Conservation (phyloP, 2,113 vertebrate species). For the Leptodactylus fuscus region DNA sequence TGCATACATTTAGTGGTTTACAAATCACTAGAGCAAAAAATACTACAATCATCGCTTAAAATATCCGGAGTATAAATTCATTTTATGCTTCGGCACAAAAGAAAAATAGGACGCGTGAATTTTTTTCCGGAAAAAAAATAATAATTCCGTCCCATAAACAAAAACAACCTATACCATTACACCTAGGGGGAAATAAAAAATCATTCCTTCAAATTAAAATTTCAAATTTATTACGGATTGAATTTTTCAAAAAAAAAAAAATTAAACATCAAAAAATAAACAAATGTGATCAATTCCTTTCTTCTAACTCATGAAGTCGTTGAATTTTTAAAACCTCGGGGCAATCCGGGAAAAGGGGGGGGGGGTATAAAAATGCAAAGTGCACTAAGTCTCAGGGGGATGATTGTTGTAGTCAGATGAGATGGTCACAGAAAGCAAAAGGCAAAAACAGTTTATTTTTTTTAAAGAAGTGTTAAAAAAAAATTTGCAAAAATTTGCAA, state of each 20-base stretch:
- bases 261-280: neutral
- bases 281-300: neutral
- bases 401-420: conserved; percentile 48
- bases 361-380: conserved; percentile 66
- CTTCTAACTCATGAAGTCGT: conserved; percentile 5
- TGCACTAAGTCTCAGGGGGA: conserved; percentile 47
- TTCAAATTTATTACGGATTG: too few species aligned
- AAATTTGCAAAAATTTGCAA: neutral
- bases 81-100: too few species aligned
- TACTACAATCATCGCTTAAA: neutral
- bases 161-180: too few species aligned
- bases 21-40: neutral
- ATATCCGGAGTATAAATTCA: neutral
- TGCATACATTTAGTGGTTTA: accelerated
- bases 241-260: neutral
- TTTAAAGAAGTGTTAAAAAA: neutral
- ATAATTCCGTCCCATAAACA: too few species aligned
- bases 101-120: too few species aligned
- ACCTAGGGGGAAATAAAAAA: too few species aligned
- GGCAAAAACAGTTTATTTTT: neutral
- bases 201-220: too few species aligned
- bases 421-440: neutral
- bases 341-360: too few species aligned
- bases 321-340: conserved; percentile 25
- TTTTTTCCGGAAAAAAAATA: too few species aligned